Evolutionary conservation across 2,888 invertebrate species (phyloP).

Genomic region (Margaritifera margaritifera): DNA sequence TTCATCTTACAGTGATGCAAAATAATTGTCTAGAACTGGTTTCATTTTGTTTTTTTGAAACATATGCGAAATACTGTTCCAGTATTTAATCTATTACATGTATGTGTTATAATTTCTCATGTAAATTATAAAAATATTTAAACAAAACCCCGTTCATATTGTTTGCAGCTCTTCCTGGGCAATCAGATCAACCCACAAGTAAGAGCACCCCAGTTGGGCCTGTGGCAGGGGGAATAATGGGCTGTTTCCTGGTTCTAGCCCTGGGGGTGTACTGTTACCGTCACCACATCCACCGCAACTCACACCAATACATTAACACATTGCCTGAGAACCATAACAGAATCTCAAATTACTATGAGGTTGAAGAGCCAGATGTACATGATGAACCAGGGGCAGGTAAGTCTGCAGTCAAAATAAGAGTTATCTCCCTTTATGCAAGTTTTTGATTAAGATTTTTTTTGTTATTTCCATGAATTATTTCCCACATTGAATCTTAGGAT

Average conservation of each 20-base stretch:
- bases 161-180: constrained; percentile 46
- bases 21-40: too few species aligned
- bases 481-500: too few species aligned
- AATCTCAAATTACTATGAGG: constrained; percentile 73
- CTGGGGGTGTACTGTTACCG: constrained; percentile 86
- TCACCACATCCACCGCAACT: constrained; percentile 73
- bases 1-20: too few species aligned
- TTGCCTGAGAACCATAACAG: constrained; percentile 70
- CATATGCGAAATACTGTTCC: too few species aligned
- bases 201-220: constrained; percentile 84
- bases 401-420: constrained; percentile 3
- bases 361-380: constrained; percentile 68
- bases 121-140: not conserved
- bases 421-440: too few species aligned
- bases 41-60: too few species aligned
- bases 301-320: constrained; percentile 69
- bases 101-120: not conserved
- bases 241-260: constrained; percentile 85
- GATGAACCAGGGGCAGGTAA: constrained; percentile 67
- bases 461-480: too few species aligned
- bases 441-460: too few species aligned
- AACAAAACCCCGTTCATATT: not conserved
- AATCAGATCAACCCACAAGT: constrained; percentile 45
- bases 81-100: not conserved
- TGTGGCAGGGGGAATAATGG: constrained; percentile 88